These are phyloP conservation scores for Maconellicoccus hirsutus DNA, from an alignment of 1,140 invertebrate species.

Conservation along the genomic window DNA sequence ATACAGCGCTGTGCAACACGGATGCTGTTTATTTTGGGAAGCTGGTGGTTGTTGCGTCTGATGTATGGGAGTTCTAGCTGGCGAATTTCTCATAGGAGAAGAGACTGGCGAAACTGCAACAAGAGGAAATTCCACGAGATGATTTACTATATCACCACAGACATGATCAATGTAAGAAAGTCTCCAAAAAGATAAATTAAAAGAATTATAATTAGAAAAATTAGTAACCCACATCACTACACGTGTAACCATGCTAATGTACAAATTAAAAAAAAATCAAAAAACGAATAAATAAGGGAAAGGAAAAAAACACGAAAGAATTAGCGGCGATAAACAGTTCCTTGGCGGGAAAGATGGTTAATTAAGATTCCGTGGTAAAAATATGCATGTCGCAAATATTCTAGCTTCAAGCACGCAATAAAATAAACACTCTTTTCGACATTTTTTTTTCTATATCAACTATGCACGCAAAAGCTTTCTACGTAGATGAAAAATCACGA, in stretches of 20 bases:
- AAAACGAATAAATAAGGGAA: not conserved
- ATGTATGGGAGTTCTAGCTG: slow-evolving; percentile 11
- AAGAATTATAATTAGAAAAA: too few species aligned
- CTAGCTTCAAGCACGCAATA: not conserved
- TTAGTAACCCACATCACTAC: too few species aligned
- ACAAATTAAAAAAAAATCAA: not conserved
- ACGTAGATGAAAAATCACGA: not conserved
- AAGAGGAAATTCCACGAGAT: not conserved
- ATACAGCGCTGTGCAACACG: slow-evolving; percentile 87
- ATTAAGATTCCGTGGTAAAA: not conserved
- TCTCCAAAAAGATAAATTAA: too few species aligned
- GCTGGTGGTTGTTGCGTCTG: slow-evolving; percentile 50
- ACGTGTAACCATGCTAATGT: not conserved
- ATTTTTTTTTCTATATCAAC: not conserved
- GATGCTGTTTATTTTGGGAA: slow-evolving; percentile 47
- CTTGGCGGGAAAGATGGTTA: not conserved
- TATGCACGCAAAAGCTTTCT: not conserved
- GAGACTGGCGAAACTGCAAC: slow-evolving; percentile 70
- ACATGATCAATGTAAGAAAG: too few species aligned
- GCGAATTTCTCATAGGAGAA: slow-evolving; percentile 61
- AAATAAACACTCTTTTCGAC: not conserved
- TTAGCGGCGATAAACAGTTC: not conserved
- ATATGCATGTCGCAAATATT: not conserved
- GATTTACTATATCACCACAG: too few species aligned
- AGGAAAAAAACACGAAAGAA: not conserved